These are phyloP conservation scores for Barbus barbus DNA, from an alignment of 2,113 vertebrate genomes.

Conservation along the genomic window DNA sequence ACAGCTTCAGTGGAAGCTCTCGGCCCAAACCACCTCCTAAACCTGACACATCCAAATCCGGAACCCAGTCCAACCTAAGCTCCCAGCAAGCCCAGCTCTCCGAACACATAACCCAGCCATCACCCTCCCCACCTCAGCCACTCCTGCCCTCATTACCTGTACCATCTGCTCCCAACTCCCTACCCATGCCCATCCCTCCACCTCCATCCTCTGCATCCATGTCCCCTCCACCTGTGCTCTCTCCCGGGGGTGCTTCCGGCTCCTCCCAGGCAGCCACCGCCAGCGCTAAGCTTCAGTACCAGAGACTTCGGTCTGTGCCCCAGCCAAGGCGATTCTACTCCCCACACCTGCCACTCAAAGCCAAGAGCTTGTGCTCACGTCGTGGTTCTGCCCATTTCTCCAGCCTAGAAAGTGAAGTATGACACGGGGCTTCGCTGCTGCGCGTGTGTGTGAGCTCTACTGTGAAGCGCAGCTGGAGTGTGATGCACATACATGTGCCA, in stretches of 20 bases:
- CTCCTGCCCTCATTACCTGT: slow-evolving; percentile 56
- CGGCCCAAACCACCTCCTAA: slow-evolving; percentile 75
- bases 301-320: slow-evolving; percentile 82
- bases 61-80: slow-evolving; percentile 89
- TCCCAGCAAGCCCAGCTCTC: slow-evolving; percentile 75
- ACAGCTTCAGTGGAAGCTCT: slow-evolving; percentile 76
- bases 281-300: slow-evolving; percentile 82
- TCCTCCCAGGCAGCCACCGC: slow-evolving; percentile 67
- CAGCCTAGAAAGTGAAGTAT: slow-evolving; percentile 93
- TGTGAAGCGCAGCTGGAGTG: slow-evolving; percentile 75
- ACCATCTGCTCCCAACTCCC: slow-evolving; percentile 73
- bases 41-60: slow-evolving; percentile 79
- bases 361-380: slow-evolving; percentile 86
- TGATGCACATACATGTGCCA: slow-evolving; percentile 70
- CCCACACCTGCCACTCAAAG: slow-evolving; percentile 82
- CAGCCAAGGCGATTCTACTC: slow-evolving; percentile 81
- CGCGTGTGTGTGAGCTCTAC: slow-evolving; percentile 74
- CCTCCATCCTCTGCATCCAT: slow-evolving; percentile 74
- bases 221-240: slow-evolving; percentile 66
- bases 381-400: slow-evolving; percentile 91
- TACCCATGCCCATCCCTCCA: slow-evolving; percentile 73
- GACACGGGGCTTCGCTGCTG: slow-evolving; percentile 81
- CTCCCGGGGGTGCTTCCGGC: slow-evolving; percentile 47
- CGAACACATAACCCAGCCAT: slow-evolving; percentile 74
- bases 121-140: slow-evolving; percentile 72